Evolutionary conservation across 1,140 invertebrate species (phyloP), one percentile per base, ranked within the genome.

Genomic region (Drosophila tani): DNA sequence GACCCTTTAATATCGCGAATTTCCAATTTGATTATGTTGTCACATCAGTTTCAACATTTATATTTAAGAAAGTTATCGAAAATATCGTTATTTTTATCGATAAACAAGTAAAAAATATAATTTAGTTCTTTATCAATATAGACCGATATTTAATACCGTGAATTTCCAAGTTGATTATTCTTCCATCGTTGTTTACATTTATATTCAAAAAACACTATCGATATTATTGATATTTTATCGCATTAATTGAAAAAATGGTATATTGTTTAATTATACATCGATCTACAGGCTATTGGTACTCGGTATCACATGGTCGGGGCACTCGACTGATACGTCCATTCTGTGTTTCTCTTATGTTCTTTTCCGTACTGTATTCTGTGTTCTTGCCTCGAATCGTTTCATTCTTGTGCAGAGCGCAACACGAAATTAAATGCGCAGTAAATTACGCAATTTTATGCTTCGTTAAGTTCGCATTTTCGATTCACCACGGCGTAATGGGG

Each of bases 401-500:
- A 68, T 87, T 86, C 82, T 82, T 83, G 45, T 73, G 69, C 82
- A 57, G 76, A 87, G 81, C 83, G 49, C 76, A 83, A 88, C 71
- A 83, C 66, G 73, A 84, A 88, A 87, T 83, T 88, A 83, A 87
- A 87, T 88, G 83, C 83, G 84, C 83, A 88, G 83, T 88, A 88
- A 87, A 87, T 87, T 88, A 88, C 83, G 77, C 84, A 87, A 88
- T 87, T 87, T 87, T 81, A 88, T 88, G 83, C 84, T 87, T 87
- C 84, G 83, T 87, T 87, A 75, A 80, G 57, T 74, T 80, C 41
- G 46, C 57, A 53, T 67, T 70, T 75, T 40, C 21, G 47, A 59
- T 68, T 82, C 75, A 46, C 63, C 56, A 38, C 29, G 47, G 45
- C 50, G 49, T 41, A 50, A 50, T 60, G 55, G 35, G 49, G 27